phyloP scores from a whole-genome alignment of 2,888 invertebrate genomes.

The Pocota personata region DNA sequence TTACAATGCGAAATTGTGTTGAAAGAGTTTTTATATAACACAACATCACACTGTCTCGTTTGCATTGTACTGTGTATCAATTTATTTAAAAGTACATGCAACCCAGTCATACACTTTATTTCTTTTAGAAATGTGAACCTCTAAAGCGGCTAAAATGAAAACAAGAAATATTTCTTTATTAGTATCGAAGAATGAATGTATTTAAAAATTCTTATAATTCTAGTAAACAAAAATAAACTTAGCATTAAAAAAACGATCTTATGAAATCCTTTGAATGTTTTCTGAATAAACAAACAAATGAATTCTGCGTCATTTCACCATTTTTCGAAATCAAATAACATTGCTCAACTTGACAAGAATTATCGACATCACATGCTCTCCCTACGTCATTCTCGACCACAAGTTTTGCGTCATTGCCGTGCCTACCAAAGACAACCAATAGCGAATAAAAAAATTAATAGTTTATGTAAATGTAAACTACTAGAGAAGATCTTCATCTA shows the following conservation, averaged over 20 bases:
- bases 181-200: too few relatives aligned
- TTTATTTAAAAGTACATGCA: too few relatives aligned
- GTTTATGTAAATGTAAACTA: too few relatives aligned
- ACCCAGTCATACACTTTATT: too few relatives aligned
- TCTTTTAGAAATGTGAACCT: too few relatives aligned
- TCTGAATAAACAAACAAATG: neutral
- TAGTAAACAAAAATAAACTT: neutral
- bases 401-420: slow-evolving; percentile 10
- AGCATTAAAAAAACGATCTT: neutral
- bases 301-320: slow-evolving; percentile 6
- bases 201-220: neutral
- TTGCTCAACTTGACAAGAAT: slow-evolving; percentile 5
- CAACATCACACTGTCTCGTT: too few relatives aligned
- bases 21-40: too few relatives aligned
- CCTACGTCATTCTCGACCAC: neutral
- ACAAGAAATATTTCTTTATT: too few relatives aligned
- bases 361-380: slow-evolving; percentile 24
- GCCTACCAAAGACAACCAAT: slow-evolving; percentile 11
- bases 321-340: neutral
- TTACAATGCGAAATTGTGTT: too few relatives aligned
- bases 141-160: too few relatives aligned
- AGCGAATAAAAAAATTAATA: neutral
- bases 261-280: neutral
- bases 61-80: too few relatives aligned
- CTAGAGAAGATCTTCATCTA: too few relatives aligned